Base-by-base conservation (phyloP, 2,888 invertebrate genomes). In the Temnothorax unifasciatus region DNA sequence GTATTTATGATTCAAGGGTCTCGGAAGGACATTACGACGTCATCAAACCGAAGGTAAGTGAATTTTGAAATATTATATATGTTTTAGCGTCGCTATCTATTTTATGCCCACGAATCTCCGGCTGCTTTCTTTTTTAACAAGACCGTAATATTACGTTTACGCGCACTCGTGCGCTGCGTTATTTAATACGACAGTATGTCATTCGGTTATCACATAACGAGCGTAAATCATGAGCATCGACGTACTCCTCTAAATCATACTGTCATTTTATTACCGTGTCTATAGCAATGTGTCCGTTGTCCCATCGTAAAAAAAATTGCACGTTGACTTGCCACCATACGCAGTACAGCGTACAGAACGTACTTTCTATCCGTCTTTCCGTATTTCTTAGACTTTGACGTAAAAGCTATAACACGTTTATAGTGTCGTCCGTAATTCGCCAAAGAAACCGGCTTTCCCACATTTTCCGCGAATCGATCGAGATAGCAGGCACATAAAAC, bases 331-430 rank as follows among this genome's bases (percentile, higher is more conserved):
- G 13, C 18, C 44, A 29, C 11, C 18, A 25, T n/a, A 21, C 38
- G 50, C 13, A 38, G 5, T 25, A 44, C 8, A 34, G 5, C 21
- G 6, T 11, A 21, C n/a, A 15, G 21, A 75, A 47, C 18, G 21
- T 21, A 74, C 85, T 90, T 90, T 90, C 84, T 85, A 90, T 73
- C 54, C 61, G 75, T 75, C 74, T 85, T 83, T 75, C 75, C 63
- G 68, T 88, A 84, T 88, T 47, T 88, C 82, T 82, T 66, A 63
- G 21, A 0, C 25, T 54, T 68, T 41, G 73, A 75, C 18, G 66
- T 79, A 81, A 85, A 82, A 63, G 59, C 57, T 54, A 68, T 81
- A 87, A 86, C 69, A 76, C 63, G 82, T 85, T 87, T 82, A 82
- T 66, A 73, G 50, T 69, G 66, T 66, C 25, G 63, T 82, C 59